Conservation (phyloP, 1,140 invertebrate species). For the Aphis gossypii region DNA sequence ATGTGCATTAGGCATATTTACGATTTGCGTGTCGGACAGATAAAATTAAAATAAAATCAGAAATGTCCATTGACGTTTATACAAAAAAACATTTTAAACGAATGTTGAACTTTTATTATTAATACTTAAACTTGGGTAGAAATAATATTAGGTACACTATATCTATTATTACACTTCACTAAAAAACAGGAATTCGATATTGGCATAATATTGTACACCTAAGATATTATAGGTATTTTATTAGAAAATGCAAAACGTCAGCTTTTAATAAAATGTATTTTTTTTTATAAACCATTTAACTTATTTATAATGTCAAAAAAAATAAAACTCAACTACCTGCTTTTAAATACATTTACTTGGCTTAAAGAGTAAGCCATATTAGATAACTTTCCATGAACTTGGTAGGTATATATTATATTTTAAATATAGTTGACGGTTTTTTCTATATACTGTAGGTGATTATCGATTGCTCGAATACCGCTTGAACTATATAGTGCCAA, state of each 20-base stretch:
- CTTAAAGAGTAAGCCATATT: background rate
- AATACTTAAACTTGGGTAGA: background rate
- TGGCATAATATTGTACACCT: background rate
- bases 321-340: background rate
- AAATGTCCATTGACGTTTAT: background rate
- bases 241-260: background rate
- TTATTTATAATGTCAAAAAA: background rate
- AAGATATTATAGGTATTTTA: background rate
- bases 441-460: background rate
- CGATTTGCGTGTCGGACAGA: too few relatives aligned
- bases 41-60: too few relatives aligned
- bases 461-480: background rate
- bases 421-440: background rate
- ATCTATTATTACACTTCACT: background rate
- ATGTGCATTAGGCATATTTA: too few relatives aligned
- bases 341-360: background rate
- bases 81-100: too few relatives aligned
- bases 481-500: background rate
- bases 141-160: background rate
- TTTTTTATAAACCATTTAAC: background rate
- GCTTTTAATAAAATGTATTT: background rate
- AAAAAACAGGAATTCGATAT: background rate
- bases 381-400: background rate
- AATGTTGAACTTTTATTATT: background rate
- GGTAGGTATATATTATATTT: background rate